Evolutionary conservation across 2,888 invertebrate genomes (phyloP).

Genomic region (Limulus polyphemus): DNA sequence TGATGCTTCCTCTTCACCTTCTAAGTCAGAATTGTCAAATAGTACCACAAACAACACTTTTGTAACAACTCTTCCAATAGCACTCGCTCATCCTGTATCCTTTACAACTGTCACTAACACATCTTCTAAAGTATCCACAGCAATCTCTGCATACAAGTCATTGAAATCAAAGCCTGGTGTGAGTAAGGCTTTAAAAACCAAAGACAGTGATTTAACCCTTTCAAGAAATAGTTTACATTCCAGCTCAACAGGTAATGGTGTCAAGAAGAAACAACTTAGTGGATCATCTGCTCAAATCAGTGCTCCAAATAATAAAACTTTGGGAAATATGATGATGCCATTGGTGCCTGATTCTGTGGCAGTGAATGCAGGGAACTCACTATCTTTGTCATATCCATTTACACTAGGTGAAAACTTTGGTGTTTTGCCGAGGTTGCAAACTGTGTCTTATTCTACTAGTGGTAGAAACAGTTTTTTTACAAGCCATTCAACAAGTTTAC

Average conservation of each 20-base stretch:
- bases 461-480: background rate
- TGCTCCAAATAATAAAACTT: too few relatives aligned
- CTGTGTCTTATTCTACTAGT: background rate
- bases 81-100: background rate
- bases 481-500: background rate
- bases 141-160: background rate
- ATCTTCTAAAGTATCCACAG: background rate
- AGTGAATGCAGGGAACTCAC: background rate
- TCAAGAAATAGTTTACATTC: too few relatives aligned
- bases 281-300: too few relatives aligned
- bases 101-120: background rate
- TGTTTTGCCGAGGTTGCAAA: constrained; percentile 1
- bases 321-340: too few relatives aligned
- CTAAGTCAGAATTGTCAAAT: background rate
- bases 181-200: background rate
- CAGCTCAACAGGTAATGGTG: too few relatives aligned
- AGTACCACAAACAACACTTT: too few relatives aligned
- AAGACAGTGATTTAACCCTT: too few relatives aligned
- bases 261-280: too few relatives aligned
- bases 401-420: constrained; percentile 5
- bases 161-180: background rate
- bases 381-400: constrained; percentile 1
- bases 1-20: background rate
- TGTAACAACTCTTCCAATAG: too few relatives aligned
- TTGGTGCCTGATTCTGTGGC: too few relatives aligned